phyloP scores from a whole-genome alignment of 2,888 invertebrate species.

The Ectemnius cavifrons region DNA sequence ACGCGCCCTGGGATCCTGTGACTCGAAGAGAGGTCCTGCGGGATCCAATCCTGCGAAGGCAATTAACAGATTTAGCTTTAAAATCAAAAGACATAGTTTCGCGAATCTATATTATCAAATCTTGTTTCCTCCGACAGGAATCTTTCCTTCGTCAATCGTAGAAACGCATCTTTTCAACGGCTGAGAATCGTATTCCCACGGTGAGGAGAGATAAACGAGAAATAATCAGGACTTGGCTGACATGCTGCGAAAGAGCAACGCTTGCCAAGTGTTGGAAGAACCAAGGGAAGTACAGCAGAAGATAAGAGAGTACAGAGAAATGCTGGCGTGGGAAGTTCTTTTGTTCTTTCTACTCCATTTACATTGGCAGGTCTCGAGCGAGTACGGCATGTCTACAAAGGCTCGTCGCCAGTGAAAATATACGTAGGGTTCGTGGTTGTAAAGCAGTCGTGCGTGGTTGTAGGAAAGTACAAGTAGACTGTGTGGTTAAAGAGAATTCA shows the following conservation, averaged over 20 bases:
- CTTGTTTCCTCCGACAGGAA: too few relatives aligned
- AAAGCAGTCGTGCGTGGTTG: slow-evolving; percentile 5
- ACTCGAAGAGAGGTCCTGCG: slow-evolving; percentile 94
- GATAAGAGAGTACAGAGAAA: slow-evolving; percentile 5
- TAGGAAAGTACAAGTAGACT: slow-evolving; percentile 3
- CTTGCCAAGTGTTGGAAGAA: neutral
- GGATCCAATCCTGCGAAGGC: slow-evolving; percentile 86
- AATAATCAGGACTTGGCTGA: neutral
- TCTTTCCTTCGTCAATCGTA: neutral
- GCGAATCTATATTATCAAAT: neutral
- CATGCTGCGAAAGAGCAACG: neutral
- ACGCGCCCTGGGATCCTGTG: slow-evolving; percentile 90
- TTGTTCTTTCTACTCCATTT: slow-evolving; percentile 17
- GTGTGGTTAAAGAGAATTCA: slow-evolving; percentile 10
- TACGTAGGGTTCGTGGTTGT: neutral
- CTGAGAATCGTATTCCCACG: neutral
- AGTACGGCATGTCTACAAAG: neutral
- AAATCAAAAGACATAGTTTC: neutral
- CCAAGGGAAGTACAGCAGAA: neutral
- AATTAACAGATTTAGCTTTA: too few relatives aligned
- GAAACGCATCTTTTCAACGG: neutral
- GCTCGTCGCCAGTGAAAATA: slow-evolving; percentile 13
- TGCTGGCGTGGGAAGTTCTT: neutral
- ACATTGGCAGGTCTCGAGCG: neutral
- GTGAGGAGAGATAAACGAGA: neutral